Evolutionary conservation across 2,113 vertebrate genomes (phyloP), one percentile per base, ranked within the genome.

Genomic region (Cynocephalus volans): DNA sequence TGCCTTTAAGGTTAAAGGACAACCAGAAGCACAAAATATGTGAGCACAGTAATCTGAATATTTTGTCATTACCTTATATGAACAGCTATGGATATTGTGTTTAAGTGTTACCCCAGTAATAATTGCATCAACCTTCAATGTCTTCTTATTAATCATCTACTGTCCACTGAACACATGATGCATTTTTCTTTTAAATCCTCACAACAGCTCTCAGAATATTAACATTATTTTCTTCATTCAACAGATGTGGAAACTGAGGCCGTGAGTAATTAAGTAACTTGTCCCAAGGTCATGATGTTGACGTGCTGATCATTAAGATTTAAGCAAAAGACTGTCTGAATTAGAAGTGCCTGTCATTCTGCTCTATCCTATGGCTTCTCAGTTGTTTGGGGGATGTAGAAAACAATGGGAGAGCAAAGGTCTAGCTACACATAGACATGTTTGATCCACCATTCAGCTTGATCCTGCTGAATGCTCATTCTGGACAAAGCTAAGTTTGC

Each of bases 171-270:
- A 17, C 21, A 76, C 28, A 23, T 23, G 62, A 3, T 82, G 24
- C 28, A 64, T 81, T 88, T 88, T 69, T 70, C 48, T 88, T 96
- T 85, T 54, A 81, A 83, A 60, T 70, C 15, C 26, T 90, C 72
- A 82, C 1, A 33, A 13, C 7, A 85, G 17, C 7, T 77, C 70
- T 88, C 70, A 93, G 48, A 95, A 36, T 69, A 36, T 33, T 23
- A 18, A 28, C 65, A 52, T 36, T 93, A 41, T 73, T 82, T 90
- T 94, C 26, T 75, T 75, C n/a, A 76, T 81, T 77, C 62, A 76
- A 56, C 10, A 70, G 54, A 76, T 23, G 3, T 33, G 26, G 62
- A 89, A 89, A 83, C 23, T 28, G n/a, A 95, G 56, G 18, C n/a
- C 69, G 8, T 73, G 4, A 54, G 7, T 31, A 8, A 36, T 52